Conservation (phyloP, 2,797 vertebrate species). For the Fratercula arctica region DNA sequence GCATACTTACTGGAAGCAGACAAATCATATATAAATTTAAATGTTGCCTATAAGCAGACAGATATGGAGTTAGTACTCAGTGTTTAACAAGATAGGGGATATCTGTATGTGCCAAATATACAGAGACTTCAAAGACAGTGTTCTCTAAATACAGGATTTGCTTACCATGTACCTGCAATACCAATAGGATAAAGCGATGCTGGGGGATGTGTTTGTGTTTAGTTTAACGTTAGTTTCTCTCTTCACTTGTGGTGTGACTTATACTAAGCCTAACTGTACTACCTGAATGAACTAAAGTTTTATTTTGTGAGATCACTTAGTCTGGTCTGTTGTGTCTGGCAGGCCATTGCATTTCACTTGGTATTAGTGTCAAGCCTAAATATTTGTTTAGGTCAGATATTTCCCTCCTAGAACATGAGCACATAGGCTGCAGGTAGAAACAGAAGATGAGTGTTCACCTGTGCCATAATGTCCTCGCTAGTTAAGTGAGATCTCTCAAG, state of each 20-base stretch:
- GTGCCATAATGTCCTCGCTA: not conserved
- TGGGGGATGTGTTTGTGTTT: not conserved
- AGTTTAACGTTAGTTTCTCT: not conserved
- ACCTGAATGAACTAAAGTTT: not conserved
- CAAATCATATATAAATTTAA: not conserved
- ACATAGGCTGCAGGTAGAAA: not conserved
- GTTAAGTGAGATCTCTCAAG: not conserved
- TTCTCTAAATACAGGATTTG: not conserved
- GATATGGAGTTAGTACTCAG: rapidly evolving
- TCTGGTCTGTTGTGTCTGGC: not conserved
- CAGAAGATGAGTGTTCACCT: not conserved
- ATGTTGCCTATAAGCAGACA: not conserved
- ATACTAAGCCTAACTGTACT: not conserved
- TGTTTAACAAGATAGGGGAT: not conserved
- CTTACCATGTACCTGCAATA: not conserved
- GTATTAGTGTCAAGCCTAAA: not conserved
- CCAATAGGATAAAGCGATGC: not conserved
- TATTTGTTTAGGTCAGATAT: not conserved
- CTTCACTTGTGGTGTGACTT: not conserved
- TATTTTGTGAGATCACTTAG: not conserved
- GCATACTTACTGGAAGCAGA: not conserved
- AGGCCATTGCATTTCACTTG: not conserved
- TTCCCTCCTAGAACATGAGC: not conserved
- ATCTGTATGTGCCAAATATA: not conserved
- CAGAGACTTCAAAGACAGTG: not conserved